Evolutionary conservation across 2,797 vertebrate species (phyloP).

Genomic region (Sylvia borin): DNA sequence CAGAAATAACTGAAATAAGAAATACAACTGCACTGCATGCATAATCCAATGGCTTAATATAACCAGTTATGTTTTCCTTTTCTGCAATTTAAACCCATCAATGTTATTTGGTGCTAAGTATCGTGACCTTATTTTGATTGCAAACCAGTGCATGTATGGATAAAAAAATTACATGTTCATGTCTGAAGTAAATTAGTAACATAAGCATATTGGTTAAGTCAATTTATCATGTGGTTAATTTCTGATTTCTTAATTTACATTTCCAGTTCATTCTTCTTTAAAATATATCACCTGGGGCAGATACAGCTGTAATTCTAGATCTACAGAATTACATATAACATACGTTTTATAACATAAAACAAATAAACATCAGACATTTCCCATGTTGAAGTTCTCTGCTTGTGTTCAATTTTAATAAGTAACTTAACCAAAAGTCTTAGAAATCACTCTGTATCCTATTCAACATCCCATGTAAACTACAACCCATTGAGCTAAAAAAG

Average conservation of each 20-base stretch:
- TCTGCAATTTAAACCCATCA: background rate
- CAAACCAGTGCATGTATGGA: background rate
- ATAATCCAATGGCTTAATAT: background rate
- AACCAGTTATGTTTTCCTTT: background rate
- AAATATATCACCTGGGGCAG: background rate
- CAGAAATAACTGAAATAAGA: background rate
- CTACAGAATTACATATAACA: no score
- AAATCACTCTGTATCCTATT: background rate
- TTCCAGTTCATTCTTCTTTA: background rate
- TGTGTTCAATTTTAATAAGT: background rate
- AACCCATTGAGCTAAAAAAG: background rate
- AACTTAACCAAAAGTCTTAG: background rate
- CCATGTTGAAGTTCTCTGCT: background rate
- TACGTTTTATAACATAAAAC: background rate
- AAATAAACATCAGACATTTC: background rate
- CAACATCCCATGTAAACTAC: background rate
- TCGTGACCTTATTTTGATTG: background rate
- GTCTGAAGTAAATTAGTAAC: background rate
- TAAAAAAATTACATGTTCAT: background rate
- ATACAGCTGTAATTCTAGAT: background rate
- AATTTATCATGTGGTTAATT: background rate
- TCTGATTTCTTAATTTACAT: background rate
- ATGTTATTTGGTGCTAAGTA: background rate
- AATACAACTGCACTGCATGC: background rate
- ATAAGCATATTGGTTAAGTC: background rate